Conservation (phyloP, 2,888 invertebrate genomes). For the Thecocarcelia acutangulata region DNA sequence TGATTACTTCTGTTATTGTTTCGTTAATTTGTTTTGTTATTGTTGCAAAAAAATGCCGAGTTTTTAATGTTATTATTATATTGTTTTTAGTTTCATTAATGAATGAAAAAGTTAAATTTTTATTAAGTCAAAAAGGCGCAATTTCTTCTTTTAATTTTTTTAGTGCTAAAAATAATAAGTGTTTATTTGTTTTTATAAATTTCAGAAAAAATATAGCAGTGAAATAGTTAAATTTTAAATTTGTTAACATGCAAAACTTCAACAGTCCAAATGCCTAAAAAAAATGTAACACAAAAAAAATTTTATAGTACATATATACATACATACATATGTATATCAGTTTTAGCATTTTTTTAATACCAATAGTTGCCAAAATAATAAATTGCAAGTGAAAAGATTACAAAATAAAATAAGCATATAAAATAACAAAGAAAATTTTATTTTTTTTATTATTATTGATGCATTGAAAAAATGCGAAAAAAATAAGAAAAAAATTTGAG, state of each 20-base stretch:
- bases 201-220: slow-evolving; percentile 14
- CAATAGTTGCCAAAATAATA: slow-evolving; percentile 50
- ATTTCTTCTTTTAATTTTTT: neutral
- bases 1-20: slow-evolving; percentile 15
- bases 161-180: neutral
- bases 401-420: slow-evolving; percentile 26
- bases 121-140: slow-evolving; percentile 54
- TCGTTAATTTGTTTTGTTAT: slow-evolving; percentile 15
- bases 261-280: slow-evolving; percentile 4
- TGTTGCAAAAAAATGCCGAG: neutral
- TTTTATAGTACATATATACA: too few relatives aligned
- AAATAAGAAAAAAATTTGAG: too few relatives aligned
- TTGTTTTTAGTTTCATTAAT: too few relatives aligned
- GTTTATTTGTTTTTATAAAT: slow-evolving; percentile 14
- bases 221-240: slow-evolving; percentile 30
- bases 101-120: neutral
- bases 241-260: slow-evolving; percentile 34
- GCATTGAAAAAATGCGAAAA: too few relatives aligned
- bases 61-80: slow-evolving; percentile 20
- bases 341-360: slow-evolving; percentile 8
- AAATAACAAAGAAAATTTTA: slow-evolving; percentile 14
- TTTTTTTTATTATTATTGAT: too few relatives aligned
- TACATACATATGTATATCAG: too few relatives aligned
- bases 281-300: slow-evolving; percentile 18
- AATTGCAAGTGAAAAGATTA: slow-evolving; percentile 14